These are phyloP conservation scores for Sylvicola cinctus DNA, from an alignment of 2,888 invertebrate genomes.

Conservation along the genomic window DNA sequence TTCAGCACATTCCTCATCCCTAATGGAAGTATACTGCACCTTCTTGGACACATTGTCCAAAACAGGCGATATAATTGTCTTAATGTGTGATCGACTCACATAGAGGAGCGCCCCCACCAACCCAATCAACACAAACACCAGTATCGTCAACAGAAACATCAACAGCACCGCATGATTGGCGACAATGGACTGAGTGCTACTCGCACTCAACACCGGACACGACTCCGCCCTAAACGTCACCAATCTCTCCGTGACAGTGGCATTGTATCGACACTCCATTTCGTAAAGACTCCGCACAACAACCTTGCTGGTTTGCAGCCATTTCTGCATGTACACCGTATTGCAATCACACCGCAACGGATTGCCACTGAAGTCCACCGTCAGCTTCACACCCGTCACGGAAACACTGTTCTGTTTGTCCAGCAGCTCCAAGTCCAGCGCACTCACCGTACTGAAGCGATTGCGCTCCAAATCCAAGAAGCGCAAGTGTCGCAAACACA, in stretches of 20 bases:
- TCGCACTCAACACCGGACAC: conserved; percentile 13
- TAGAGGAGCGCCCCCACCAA: conserved; percentile 36
- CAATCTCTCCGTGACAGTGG: conserved; percentile 15
- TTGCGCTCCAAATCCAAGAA: conserved; percentile 50
- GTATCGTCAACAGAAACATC: conserved; percentile 29
- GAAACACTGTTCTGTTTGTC: conserved; percentile 24
- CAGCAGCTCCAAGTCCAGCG: conserved; percentile 32
- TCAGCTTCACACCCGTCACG: conserved; percentile 26
- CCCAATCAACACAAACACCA: conserved; percentile 31
- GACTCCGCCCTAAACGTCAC: too few relatives aligned
- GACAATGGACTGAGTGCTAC: conserved; percentile 1
- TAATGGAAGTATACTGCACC: conserved; percentile 52
- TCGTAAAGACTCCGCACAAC: conserved; percentile 32
- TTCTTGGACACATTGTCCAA: conserved; percentile 43
- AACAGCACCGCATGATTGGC: conserved; percentile 19
- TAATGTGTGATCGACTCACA: conserved; percentile 35
- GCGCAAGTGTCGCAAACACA: conserved; percentile 40
- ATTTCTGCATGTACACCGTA: conserved; percentile 35
- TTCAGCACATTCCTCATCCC: conserved; percentile 31
- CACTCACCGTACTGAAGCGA: conserved; percentile 32
- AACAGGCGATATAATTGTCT: conserved; percentile 35
- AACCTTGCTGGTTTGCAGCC: conserved; percentile 40
- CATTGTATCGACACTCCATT: conserved; percentile 29
- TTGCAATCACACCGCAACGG: conserved; percentile 49
- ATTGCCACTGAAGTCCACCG: conserved; percentile 42